These are phyloP conservation scores for Drosophila parabipectinata DNA, from an alignment of 1,140 invertebrate species.

Conservation along the genomic window DNA sequence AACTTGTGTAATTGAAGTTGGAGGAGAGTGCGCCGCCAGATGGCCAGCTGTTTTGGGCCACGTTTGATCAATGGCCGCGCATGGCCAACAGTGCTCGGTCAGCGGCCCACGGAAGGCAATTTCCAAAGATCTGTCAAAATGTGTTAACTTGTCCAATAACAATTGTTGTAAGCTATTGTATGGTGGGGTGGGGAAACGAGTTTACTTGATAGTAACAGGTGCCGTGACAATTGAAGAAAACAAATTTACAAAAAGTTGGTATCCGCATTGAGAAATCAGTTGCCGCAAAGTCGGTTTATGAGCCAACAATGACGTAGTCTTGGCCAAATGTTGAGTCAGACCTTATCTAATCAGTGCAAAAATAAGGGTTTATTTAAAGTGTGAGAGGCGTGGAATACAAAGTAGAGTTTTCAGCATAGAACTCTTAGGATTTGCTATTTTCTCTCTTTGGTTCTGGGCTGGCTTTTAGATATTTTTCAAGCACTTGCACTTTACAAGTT, in stretches of 20 bases:
- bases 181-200: conserved; percentile 26
- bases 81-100: background rate
- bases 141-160: conserved; percentile 43
- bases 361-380: background rate
- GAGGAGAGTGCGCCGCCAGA: conserved; percentile 21
- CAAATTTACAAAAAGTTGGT: conserved; percentile 4
- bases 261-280: conserved; percentile 23
- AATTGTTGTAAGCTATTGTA: conserved; percentile 49
- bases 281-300: conserved; percentile 8
- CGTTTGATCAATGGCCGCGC: conserved; percentile 35
- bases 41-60: conserved; percentile 28
- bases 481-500: conserved; percentile 42
- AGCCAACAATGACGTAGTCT: conserved; percentile 29
- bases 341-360: conserved; percentile 31
- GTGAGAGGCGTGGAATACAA: background rate
- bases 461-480: conserved; percentile 25
- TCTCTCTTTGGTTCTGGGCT: conserved; percentile 5
- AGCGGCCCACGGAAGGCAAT: conserved; percentile 40
- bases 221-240: conserved; percentile 7
- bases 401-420: background rate
- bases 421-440: background rate
- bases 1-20: conserved; percentile 45
- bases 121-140: conserved; percentile 43
- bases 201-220: conserved; percentile 27
- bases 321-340: conserved; percentile 15